These are phyloP conservation scores for Muschampia plurimacula DNA, from an alignment of 2,888 invertebrate species.

Conservation along the genomic window DNA sequence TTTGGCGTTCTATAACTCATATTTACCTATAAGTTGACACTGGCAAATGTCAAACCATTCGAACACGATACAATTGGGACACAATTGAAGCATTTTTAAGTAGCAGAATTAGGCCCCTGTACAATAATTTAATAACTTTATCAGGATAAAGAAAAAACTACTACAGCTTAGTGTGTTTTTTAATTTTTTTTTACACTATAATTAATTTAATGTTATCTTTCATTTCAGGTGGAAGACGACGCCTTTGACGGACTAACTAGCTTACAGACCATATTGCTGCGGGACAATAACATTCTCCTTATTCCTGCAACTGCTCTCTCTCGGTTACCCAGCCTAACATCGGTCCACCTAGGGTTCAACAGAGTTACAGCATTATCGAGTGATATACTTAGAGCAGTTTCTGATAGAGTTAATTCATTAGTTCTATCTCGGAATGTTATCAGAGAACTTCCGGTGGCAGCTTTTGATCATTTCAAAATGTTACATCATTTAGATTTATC, in stretches of 20 bases:
- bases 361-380: conserved; percentile 93
- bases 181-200: background rate
- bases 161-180: no score
- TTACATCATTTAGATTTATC: conserved; percentile 91
- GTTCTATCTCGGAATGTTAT: conserved; percentile 94
- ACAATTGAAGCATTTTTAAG: no score
- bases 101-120: no score
- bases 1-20: no score
- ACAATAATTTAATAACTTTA: no score
- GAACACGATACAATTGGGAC: no score
- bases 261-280: conserved; percentile 91
- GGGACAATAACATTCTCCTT: conserved; percentile 94
- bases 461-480: conserved; percentile 92
- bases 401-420: conserved; percentile 89
- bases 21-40: no score
- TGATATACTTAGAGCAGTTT: conserved; percentile 90
- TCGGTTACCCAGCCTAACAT: conserved; percentile 90
- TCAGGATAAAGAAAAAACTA: no score
- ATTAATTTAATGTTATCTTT: background rate
- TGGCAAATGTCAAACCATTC: no score
- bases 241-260: conserved; percentile 93
- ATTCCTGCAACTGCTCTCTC: conserved; percentile 94
- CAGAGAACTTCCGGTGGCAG: conserved; percentile 92
- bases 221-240: conserved; percentile 92
- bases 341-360: conserved; percentile 93